Evolutionary conservation across 2,113 vertebrate species (phyloP).

Genomic region (Chrysochloris asiatica): DNA sequence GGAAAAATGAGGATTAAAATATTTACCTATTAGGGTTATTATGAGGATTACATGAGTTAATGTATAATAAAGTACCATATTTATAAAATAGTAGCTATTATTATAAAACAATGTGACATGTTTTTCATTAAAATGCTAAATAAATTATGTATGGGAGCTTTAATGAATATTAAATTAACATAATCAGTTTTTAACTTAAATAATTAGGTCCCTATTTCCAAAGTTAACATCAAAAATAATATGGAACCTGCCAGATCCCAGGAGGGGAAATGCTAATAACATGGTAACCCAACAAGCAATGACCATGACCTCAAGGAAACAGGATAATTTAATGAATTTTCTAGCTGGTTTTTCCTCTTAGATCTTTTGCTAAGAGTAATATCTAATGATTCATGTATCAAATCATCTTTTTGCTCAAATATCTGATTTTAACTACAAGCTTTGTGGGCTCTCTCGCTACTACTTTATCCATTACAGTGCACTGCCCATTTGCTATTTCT

Average conservation of each 20-base stretch:
- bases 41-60: slow-evolving; percentile 26
- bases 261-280: background rate
- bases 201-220: slow-evolving; percentile 33
- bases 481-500: background rate
- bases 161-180: slow-evolving; percentile 69
- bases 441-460: background rate
- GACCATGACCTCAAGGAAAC: background rate
- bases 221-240: slow-evolving; percentile 60
- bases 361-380: background rate
- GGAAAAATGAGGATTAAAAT: background rate
- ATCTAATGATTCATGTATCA: slow-evolving; percentile 30
- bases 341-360: background rate
- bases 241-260: background rate
- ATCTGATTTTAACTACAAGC: background rate
- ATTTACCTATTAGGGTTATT: background rate
- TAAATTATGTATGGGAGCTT: slow-evolving; percentile 35
- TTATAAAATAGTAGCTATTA: slow-evolving; percentile 49
- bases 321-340: slow-evolving; percentile 8
- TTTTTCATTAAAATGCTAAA: slow-evolving; percentile 65
- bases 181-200: slow-evolving; percentile 47
- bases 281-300: background rate
- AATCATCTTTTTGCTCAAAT: slow-evolving; percentile 19
- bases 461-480: background rate
- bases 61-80: background rate
- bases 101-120: slow-evolving; percentile 54